phyloP scores from a whole-genome alignment of 2,888 invertebrate species.

The Pristionchus fissidentatus region DNA sequence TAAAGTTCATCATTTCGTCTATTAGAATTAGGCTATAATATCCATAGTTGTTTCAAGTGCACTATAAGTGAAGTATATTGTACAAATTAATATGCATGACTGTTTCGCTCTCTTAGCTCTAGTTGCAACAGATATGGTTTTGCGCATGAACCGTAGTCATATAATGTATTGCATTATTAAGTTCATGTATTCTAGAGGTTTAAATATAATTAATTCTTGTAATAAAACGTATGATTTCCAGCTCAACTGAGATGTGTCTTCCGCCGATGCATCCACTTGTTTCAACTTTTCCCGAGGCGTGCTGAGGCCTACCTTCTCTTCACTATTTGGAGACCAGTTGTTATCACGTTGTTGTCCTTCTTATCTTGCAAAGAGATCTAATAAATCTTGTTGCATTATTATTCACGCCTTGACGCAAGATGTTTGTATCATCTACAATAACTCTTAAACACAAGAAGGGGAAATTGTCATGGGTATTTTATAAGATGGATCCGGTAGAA shows the following conservation, averaged over 20 bases:
- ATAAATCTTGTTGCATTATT: conserved; percentile 31
- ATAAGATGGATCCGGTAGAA: conserved; percentile 72
- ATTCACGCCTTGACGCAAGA: background rate
- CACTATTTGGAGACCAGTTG: background rate
- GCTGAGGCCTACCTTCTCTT: background rate
- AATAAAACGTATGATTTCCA: background rate
- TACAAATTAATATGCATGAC: no score
- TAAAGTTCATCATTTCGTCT: background rate
- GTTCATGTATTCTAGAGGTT: no score
- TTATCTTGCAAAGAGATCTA: background rate
- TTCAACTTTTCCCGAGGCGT: conserved; percentile 16
- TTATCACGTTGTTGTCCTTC: conserved; percentile 43
- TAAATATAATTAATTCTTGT: no score
- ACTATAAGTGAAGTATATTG: no score
- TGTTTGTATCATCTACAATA: conserved; percentile 45
- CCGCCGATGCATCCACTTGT: background rate
- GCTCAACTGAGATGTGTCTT: conserved; percentile 35
- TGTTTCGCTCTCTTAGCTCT: no score
- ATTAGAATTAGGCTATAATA: no score
- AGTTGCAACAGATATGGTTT: no score
- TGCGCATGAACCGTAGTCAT: no score
- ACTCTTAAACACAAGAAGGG: background rate
- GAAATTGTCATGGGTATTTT: background rate
- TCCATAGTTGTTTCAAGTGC: no score
- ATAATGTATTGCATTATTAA: no score